Conservation (phyloP, 2,113 vertebrate species). For the Anolis carolinensis region DNA sequence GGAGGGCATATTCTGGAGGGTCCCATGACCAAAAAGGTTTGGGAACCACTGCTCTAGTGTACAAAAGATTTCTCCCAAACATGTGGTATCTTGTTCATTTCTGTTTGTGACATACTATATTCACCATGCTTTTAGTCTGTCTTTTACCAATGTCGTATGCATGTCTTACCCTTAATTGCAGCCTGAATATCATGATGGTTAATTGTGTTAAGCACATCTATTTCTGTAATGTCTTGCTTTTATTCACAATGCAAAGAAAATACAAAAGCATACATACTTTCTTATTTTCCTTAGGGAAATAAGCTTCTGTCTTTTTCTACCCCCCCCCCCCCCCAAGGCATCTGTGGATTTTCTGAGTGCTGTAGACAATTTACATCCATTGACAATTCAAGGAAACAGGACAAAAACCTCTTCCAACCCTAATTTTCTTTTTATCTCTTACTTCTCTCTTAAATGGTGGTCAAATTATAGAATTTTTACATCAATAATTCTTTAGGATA, state of each 20-base stretch:
- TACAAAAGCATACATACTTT: not conserved
- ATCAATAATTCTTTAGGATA: constrained; percentile 59
- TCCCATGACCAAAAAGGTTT: no score
- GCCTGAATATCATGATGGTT: not conserved
- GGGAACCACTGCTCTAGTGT: not conserved
- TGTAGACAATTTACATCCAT: constrained; percentile 51
- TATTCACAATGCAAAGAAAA: constrained; percentile 32
- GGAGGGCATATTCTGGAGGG: no score
- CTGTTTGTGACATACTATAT: not conserved
- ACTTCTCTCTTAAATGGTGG: constrained; percentile 48
- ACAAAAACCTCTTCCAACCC: constrained; percentile 26
- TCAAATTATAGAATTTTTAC: constrained; percentile 55
- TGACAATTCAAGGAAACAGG: constrained; percentile 33
- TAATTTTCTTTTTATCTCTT: not conserved
- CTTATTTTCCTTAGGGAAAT: constrained; percentile 19
- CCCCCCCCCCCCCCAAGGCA: not conserved
- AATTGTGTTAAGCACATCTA: not conserved
- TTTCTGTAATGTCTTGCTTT: constrained; percentile 7
- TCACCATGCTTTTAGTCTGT: not conserved
- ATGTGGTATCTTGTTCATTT: not conserved
- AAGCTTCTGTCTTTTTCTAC: not conserved
- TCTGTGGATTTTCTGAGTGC: not conserved
- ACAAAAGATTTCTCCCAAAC: not conserved
- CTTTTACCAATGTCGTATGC: no score
- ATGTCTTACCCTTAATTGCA: not conserved